A percentile compares a stretch with the other conserved stretches of the same genome.
phyloP scores from a whole-genome alignment of 2,797 vertebrate species.

The Crocidura indochinensis region DNA sequence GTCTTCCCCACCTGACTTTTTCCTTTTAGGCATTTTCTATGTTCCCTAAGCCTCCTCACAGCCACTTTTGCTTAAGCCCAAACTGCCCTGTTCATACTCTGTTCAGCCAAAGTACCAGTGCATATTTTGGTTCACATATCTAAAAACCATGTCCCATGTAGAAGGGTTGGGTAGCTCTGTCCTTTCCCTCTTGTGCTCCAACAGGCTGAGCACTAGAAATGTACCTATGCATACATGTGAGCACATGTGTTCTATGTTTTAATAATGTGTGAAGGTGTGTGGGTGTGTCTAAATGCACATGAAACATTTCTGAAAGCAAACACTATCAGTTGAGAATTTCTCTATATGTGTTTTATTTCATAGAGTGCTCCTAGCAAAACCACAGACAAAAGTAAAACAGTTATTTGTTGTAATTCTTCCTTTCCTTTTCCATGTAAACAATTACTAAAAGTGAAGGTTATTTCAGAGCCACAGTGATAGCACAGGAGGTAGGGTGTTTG shows the following conservation, averaged over 20 bases:
- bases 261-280: neutral
- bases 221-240: neutral
- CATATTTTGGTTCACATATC: neutral
- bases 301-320: neutral
- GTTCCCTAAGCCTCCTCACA: neutral
- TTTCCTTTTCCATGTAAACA: neutral
- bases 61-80: neutral
- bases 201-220: neutral
- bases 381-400: slow-evolving; percentile 3
- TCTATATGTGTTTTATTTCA: neutral
- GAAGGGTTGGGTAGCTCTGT: neutral
- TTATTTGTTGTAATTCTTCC: neutral
- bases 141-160: no score
- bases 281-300: neutral
- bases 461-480: neutral
- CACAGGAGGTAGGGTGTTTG: no score
- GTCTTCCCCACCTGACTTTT: neutral
- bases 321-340: neutral
- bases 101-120: neutral
- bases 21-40: neutral
- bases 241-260: neutral
- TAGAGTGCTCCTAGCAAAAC: neutral
- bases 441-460: neutral
- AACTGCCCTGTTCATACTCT: neutral
- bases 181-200: neutral